Conservation (phyloP, 2,888 invertebrate species). For the Catocala sponsa region DNA sequence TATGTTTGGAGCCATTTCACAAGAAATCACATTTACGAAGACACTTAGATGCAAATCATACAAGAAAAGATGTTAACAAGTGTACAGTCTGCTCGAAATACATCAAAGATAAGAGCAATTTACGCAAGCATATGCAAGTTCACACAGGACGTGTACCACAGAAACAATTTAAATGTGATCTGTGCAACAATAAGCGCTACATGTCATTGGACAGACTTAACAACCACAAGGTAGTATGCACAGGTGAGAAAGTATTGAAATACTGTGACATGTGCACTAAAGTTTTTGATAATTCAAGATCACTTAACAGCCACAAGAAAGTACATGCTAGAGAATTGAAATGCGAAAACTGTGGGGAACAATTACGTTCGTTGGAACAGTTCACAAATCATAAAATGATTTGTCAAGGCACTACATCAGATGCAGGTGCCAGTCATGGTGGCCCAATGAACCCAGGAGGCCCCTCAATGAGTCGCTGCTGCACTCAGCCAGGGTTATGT, state of each 20-base stretch:
- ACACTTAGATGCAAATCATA: constrained; percentile 84
- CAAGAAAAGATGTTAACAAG: constrained; percentile 86
- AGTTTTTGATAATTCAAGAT: constrained; percentile 87
- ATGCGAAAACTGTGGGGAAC: constrained; percentile 85
- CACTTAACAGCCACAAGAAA: constrained; percentile 86
- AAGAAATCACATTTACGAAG: constrained; percentile 84
- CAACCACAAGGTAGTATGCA: constrained; percentile 86
- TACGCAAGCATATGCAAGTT: constrained; percentile 88
- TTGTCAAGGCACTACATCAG: constrained; percentile 73
- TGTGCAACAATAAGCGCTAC: constrained; percentile 86
- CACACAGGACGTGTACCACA: constrained; percentile 86
- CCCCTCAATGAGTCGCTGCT: constrained; percentile 73
- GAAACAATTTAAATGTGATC: constrained; percentile 86
- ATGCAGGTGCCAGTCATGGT: constrained; percentile 68
- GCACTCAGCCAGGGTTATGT: constrained; percentile 83
- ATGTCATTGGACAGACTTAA: constrained; percentile 86
- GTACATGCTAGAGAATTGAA: constrained; percentile 86
- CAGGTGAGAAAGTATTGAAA: constrained; percentile 84
- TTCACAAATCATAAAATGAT: constrained; percentile 85
- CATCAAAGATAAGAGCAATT: constrained; percentile 86
- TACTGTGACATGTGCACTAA: constrained; percentile 88
- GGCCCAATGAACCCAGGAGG: constrained; percentile 51
- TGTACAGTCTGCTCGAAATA: constrained; percentile 87
- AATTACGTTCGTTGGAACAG: constrained; percentile 84
- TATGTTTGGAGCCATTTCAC: constrained; percentile 85